phyloP scores from a whole-genome alignment of 2,888 invertebrate genomes.

The Spialia ferax region DNA sequence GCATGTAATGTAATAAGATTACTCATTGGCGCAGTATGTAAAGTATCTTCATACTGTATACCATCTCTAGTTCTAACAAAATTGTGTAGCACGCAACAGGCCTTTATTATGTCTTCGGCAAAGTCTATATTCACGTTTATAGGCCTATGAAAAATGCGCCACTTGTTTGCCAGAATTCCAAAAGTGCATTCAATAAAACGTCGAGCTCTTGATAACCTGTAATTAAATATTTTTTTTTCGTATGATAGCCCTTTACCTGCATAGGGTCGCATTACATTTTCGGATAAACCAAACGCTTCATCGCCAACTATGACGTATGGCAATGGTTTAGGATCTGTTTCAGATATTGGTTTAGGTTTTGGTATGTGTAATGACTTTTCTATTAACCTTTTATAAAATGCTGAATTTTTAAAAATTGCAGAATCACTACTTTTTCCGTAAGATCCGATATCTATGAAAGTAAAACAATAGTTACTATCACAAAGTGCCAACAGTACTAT shows the following conservation, averaged over 20 bases:
- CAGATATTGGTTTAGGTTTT: slow-evolving; percentile 46
- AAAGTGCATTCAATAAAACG: slow-evolving; percentile 28
- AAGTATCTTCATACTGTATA: slow-evolving; percentile 47
- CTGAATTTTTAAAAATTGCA: slow-evolving; percentile 47
- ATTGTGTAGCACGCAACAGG: slow-evolving; percentile 45
- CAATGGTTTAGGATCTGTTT: slow-evolving; percentile 44
- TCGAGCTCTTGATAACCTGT: slow-evolving; percentile 32
- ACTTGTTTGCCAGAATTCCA: slow-evolving; percentile 41
- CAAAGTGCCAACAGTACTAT: slow-evolving; percentile 49
- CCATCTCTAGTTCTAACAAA: slow-evolving; percentile 51
- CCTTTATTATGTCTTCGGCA: slow-evolving; percentile 39
- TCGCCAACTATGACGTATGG: slow-evolving; percentile 39
- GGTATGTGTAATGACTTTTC: slow-evolving; percentile 47
- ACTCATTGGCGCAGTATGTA: slow-evolving; percentile 44
- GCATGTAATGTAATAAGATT: slow-evolving; percentile 48
- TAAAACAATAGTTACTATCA: slow-evolving; percentile 51
- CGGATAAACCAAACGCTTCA: slow-evolving; percentile 31
- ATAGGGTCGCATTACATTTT: slow-evolving; percentile 32
- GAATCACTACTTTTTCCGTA: slow-evolving; percentile 48
- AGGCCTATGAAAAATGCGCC: slow-evolving; percentile 43
- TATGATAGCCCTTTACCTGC: slow-evolving; percentile 20
- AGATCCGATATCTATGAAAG: slow-evolving; percentile 49
- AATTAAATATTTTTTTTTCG: slow-evolving; percentile 35
- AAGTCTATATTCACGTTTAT: slow-evolving; percentile 28
- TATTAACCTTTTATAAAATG: slow-evolving; percentile 47